Conservation (phyloP, 2,888 invertebrate genomes). For the Nebria brevicollis region DNA sequence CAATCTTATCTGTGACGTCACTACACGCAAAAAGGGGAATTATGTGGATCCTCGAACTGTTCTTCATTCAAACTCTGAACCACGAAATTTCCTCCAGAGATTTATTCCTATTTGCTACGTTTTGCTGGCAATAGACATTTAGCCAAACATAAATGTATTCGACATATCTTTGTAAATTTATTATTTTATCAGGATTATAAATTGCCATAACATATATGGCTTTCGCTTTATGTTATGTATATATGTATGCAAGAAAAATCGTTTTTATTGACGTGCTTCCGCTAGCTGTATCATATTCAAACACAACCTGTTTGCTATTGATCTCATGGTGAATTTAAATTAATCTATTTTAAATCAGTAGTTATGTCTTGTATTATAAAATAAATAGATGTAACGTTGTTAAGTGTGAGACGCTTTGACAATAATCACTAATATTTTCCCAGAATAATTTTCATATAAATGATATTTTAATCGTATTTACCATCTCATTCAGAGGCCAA, state of each 20-base stretch:
- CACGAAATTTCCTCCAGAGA: neutral
- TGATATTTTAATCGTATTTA: neutral
- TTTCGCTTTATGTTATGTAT: too few species aligned
- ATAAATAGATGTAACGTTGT: neutral
- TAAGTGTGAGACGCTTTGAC: neutral
- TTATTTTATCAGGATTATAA: too few species aligned
- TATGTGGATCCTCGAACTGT: neutral
- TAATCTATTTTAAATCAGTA: too few species aligned
- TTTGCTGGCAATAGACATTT: neutral
- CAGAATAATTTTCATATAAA: neutral
- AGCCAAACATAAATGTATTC: neutral
- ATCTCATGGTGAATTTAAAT: too few species aligned
- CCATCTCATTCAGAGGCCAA: neutral
- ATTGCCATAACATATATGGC: too few species aligned
- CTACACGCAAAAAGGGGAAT: neutral
- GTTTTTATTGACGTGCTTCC: too few species aligned
- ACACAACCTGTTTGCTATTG: too few species aligned
- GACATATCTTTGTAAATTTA: too few species aligned
- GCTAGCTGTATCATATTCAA: too few species aligned
- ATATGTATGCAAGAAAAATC: too few species aligned
- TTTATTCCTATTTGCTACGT: neutral
- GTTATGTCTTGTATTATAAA: too few species aligned
- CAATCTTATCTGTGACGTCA: neutral
- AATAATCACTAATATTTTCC: neutral
- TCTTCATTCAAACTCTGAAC: neutral